phyloP scores from a whole-genome alignment of 1,140 invertebrate species.

The Caenorhabditis briggsae region DNA sequence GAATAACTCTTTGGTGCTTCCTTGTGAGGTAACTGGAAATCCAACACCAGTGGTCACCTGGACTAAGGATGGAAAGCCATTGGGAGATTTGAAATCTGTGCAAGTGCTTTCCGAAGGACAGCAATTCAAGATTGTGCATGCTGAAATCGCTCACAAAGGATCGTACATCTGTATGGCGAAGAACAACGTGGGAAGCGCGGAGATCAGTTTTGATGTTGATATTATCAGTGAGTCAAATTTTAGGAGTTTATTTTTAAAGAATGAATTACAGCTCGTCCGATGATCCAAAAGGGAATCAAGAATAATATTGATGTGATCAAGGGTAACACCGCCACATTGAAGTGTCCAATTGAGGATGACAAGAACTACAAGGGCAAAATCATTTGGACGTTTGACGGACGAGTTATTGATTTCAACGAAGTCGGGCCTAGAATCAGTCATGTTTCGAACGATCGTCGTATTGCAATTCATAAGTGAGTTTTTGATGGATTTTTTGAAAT shows the following conservation, averaged over 20 bases:
- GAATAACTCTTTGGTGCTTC: conserved; percentile 75
- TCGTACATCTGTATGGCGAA: conserved; percentile 78
- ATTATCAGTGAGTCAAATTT: conserved; percentile 72
- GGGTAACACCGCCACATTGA: conserved; percentile 62
- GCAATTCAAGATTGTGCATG: conserved; percentile 68
- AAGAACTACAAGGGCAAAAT: conserved; percentile 70
- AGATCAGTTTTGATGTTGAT: conserved; percentile 77
- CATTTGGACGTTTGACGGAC: conserved; percentile 63
- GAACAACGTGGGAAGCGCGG: conserved; percentile 78
- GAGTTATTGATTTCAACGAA: conserved; percentile 50
- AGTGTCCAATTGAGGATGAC: conserved; percentile 68
- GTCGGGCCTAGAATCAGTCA: background rate
- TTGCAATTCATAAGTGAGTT: conserved; percentile 50
- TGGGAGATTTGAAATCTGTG: conserved; percentile 62
- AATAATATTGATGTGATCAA: conserved; percentile 68
- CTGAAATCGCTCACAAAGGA: conserved; percentile 71
- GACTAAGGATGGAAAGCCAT: conserved; percentile 63
- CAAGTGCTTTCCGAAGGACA: conserved; percentile 67
- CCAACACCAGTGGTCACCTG: conserved; percentile 76
- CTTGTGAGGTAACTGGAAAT: conserved; percentile 78
- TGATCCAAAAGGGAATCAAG: conserved; percentile 65
- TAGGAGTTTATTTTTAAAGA: background rate
- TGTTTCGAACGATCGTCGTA: conserved; percentile 13
- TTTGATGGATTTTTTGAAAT: too few species aligned
- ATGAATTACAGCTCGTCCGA: conserved; percentile 63